Evolutionary conservation across 1,140 invertebrate species (phyloP), one percentile per base, ranked within the genome.

Genomic region (Tetramorium parvispinum): DNA sequence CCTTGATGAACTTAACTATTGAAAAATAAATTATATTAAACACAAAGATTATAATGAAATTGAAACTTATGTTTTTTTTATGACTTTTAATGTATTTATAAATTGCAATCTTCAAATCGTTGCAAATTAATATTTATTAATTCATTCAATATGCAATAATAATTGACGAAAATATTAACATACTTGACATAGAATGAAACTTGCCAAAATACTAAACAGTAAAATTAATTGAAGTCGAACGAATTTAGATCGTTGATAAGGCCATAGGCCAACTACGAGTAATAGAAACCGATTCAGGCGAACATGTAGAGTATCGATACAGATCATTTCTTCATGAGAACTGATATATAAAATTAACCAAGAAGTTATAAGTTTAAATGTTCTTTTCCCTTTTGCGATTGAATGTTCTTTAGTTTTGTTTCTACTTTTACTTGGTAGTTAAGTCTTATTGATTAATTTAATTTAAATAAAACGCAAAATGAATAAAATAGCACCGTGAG

Each of bases 141-240:
- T 32, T 61, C 13, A 0, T 57, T 24, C 24, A 13, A 13, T 61
- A 32, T 32, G 5, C 16, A 24, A 3, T 57, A 49, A 32, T n/a
- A 16, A 51, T 27, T 2, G 13, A 49, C 3, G 32, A 51, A 16
- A 24, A 46, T 27, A 46, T 24, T 27, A 49, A 21, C 18, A 3
- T 75, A 75, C 71, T n/a, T 75, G 71, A 40, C 40, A 24, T 40
- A 75, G 7, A 40, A 75, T 40, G 21, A 57, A 75, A 24, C 8
- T 76, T 5, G 13, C 18, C 0, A 76, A 24, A 57, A 76, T 76
- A 43, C 53, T 3, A 57, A 57, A 24, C 24, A 76, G 8, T 40
- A 76, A 5, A 18, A 16, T 24, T 18, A 46, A 40, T 43, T 43
- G 73, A 8, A 76, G 7, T 21, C n/a, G 32, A 57, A 57, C 51